A percentile compares a stretch with the other conserved stretches of the same genome.
Evolutionary conservation across 2,113 vertebrate species (phyloP).

Genomic region (Caranx melampygus): DNA sequence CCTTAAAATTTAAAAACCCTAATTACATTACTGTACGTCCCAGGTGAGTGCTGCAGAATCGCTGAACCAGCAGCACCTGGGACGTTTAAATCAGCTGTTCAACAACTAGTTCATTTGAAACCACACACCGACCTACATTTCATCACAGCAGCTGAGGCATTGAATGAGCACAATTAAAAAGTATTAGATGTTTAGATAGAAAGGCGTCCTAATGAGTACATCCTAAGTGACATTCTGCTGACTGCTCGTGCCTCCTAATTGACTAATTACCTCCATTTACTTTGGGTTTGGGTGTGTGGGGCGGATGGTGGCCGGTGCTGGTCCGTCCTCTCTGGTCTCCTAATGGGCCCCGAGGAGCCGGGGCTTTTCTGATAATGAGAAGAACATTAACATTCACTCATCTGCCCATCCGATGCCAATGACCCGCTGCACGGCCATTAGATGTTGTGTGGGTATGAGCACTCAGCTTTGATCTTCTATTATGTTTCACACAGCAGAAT

Average conservation of each 20-base stretch:
- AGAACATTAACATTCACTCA: constrained; percentile 73
- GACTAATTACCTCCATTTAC: constrained; percentile 73
- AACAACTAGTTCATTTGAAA: constrained; percentile 24
- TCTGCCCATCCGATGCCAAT: constrained; percentile 69
- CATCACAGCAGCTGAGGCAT: neutral
- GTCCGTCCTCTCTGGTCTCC: constrained; percentile 49
- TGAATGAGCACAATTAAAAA: constrained; percentile 47
- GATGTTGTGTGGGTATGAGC: constrained; percentile 58
- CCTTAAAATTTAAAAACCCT: constrained; percentile 36
- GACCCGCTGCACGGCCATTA: constrained; percentile 62
- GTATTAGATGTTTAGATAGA: constrained; percentile 12
- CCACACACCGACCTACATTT: constrained; percentile 37
- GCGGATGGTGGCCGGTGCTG: constrained; percentile 12
- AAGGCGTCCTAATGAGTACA: constrained; percentile 33
- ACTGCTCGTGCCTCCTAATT: constrained; percentile 46
- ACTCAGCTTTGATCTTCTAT: constrained; percentile 56
- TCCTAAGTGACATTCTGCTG: constrained; percentile 53
- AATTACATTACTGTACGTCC: constrained; percentile 48
- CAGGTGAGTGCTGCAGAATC: constrained; percentile 29
- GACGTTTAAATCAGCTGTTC: constrained; percentile 61
- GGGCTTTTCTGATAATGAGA: constrained; percentile 70
- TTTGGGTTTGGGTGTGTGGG: constrained; percentile 53
- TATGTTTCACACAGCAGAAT: constrained; percentile 41
- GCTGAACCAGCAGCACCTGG: constrained; percentile 56
- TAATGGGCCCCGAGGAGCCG: constrained; percentile 62